Conservation (phyloP, 23 tunicate genomes). For the Halocynthia roretzi region DNA sequence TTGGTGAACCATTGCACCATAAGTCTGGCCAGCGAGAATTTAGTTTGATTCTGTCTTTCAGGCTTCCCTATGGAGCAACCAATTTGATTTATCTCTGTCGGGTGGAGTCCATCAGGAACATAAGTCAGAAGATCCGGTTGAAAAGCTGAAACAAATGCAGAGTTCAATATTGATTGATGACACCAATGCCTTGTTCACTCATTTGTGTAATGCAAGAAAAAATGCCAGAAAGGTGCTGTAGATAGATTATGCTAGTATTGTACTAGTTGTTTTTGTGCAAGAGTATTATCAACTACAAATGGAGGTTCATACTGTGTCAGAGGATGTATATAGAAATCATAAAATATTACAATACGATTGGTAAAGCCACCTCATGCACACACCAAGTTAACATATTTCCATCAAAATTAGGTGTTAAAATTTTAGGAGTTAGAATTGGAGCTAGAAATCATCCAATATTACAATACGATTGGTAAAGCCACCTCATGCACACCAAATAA, state of each 20-base stretch:
- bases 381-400: too few relatives aligned
- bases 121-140: constrained; percentile 22
- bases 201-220: constrained; percentile 14
- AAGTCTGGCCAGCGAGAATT: not conserved
- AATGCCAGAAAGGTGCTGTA: constrained; percentile 9
- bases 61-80: constrained; percentile 90
- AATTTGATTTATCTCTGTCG: constrained; percentile 79
- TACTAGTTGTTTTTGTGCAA: too few relatives aligned
- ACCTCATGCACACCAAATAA: too few relatives aligned
- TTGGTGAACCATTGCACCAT: constrained; percentile 2
- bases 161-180: constrained; percentile 34
- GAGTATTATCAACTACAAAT: too few relatives aligned
- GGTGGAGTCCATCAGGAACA: constrained; percentile 59
- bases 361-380: too few relatives aligned
- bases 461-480: too few relatives aligned
- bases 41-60: not conserved
- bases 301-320: too few relatives aligned
- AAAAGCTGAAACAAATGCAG: constrained; percentile 27
- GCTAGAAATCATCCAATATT: too few relatives aligned
- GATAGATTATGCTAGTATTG: not conserved
- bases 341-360: too few relatives aligned
- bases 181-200: constrained; percentile 25
- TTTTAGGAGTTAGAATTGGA: too few relatives aligned
- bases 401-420: too few relatives aligned
- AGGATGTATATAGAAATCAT: too few relatives aligned